Evolutionary conservation across 2,797 vertebrate species (phyloP).

Genomic region (Eulemur albifrons): DNA sequence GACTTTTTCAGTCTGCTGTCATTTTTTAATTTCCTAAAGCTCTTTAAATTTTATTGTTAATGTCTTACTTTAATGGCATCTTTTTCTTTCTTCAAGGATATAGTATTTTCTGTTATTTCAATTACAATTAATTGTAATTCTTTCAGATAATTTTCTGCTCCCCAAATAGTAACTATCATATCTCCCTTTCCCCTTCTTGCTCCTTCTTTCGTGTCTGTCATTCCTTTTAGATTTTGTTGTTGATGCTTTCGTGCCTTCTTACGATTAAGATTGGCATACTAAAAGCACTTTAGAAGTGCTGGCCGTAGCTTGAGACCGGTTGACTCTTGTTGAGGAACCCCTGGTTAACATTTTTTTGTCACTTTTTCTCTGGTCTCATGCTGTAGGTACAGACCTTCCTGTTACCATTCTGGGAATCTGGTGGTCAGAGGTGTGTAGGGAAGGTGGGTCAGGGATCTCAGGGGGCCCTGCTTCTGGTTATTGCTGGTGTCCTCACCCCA

Average conservation of each 20-base stretch:
- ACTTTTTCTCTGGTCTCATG: background rate
- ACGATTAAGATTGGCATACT: background rate
- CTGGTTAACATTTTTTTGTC: background rate
- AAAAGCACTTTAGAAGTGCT: background rate
- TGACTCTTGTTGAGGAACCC: background rate
- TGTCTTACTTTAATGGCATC: background rate
- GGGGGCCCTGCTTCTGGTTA: background rate
- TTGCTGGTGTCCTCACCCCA: background rate
- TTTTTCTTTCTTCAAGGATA: background rate
- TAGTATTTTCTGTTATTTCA: background rate
- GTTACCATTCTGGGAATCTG: background rate
- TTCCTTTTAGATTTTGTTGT: background rate
- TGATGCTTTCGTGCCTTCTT: background rate
- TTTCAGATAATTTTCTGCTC: background rate
- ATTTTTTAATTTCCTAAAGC: background rate
- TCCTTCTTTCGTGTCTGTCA: background rate
- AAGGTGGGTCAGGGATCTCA: background rate
- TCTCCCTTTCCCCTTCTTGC: background rate
- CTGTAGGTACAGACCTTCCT: no score
- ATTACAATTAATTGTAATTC: background rate
- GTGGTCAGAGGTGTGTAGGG: background rate
- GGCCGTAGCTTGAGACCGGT: background rate
- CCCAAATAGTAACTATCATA: background rate
- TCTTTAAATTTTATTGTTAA: background rate
- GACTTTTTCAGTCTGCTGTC: background rate